Base-by-base conservation (phyloP, 2,888 invertebrate species). In the Ormyrus labotus region DNA sequence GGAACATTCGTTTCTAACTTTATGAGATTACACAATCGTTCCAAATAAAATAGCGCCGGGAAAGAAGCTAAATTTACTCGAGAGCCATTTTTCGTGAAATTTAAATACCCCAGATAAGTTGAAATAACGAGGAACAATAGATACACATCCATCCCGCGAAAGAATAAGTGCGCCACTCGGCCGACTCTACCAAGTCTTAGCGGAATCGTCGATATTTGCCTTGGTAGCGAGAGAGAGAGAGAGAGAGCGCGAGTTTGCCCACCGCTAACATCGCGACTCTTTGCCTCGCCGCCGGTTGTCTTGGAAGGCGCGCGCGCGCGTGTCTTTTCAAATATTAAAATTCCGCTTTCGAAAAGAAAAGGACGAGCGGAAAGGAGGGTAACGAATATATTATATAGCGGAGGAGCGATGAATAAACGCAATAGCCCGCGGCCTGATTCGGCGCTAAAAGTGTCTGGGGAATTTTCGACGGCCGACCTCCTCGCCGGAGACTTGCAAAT, bases 291-390 rank as follows among this genome's bases (percentile, higher is more conserved):
- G 45, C 57, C 45, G 47, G 34, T 6, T 63, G 19, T 69, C 50
- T 53, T 74, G 47, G 60, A 7, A 19, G 19, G 34, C n/a, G 19
- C n/a, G 11, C n/a, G 19, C n/a, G 11, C 48, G 10, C 64, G 50
- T 13, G 60, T 34, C 77, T 74, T 70, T 76, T 82, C 73, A 82
- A 80, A 82, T 73, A 77, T 82, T 80, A 80, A 79, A 82, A 79
- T 77, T 79, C 72, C 76, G 74, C 74, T 82, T 82, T 82, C 76
- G 61, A 78, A 70, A 81, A 68, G 65, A 74, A 34, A 61, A 61
- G n/a, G 34, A 34, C 34, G 34, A 4, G 55, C 10, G 19, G 34
- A 13, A 9, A 53, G 19, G 34, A 6, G 45, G 3, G 34, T 34
- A 34, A 34, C 34, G 34, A 34, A 34, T 19, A 19, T 19, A 53